These are phyloP conservation scores for Microcebus ravelobensis DNA, from an alignment of 2,113 vertebrate species.

Conservation along the genomic window DNA sequence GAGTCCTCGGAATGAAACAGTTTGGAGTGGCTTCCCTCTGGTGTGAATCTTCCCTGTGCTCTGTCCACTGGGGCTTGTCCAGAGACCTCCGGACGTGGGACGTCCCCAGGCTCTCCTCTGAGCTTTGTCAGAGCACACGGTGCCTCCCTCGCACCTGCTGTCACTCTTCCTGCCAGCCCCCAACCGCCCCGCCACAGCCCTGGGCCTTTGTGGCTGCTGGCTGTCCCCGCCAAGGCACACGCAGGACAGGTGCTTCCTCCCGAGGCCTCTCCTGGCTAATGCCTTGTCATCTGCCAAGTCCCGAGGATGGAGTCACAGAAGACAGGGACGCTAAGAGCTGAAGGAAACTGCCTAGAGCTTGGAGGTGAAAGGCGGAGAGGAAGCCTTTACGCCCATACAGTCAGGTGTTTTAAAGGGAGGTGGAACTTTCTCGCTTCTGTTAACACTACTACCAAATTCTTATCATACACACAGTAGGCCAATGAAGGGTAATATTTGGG, in stretches of 20 bases:
- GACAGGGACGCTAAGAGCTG: rapidly evolving
- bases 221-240: not conserved
- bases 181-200: too few species aligned
- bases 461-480: too few species aligned
- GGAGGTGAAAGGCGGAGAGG: not conserved
- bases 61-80: not conserved
- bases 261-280: rapidly evolving
- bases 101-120: rapidly evolving
- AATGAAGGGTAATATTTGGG: not conserved
- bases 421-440: not conserved
- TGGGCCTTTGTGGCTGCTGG: too few species aligned
- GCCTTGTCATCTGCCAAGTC: not conserved
- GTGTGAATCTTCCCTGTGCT: rapidly evolving
- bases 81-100: rapidly evolving
- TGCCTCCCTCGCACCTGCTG: rapidly evolving
- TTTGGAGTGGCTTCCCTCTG: rapidly evolving
- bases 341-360: not conserved
- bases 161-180: not conserved
- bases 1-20: not conserved
- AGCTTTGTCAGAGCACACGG: not conserved
- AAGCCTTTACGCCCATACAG: rapidly evolving
- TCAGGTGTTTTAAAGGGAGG: not conserved
- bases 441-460: not conserved
- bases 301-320: not conserved
- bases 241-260: not conserved